These are phyloP conservation scores for Chunga burmeisteri DNA, from an alignment of 2,113 vertebrate species.

Conservation along the genomic window DNA sequence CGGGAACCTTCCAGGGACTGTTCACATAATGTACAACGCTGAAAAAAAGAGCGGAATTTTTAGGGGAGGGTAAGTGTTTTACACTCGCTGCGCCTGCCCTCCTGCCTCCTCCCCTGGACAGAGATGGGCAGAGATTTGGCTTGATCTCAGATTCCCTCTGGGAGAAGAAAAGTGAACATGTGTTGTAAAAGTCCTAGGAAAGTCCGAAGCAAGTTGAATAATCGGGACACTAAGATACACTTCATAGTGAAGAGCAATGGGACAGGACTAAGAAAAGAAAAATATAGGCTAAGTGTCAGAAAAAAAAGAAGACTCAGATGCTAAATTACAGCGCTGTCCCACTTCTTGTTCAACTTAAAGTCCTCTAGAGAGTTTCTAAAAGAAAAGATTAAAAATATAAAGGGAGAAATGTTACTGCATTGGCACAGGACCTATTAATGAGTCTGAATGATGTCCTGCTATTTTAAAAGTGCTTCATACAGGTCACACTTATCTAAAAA, in stretches of 20 bases:
- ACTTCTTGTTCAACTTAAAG: neutral
- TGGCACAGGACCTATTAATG: neutral
- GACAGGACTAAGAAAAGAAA: neutral
- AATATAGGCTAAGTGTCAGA: neutral
- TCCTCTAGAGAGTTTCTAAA: neutral
- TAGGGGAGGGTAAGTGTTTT: neutral
- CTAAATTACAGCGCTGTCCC: constrained; percentile 4
- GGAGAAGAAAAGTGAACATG: neutral
- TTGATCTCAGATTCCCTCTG: neutral
- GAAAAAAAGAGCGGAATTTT: neutral
- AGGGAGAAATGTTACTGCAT: neutral
- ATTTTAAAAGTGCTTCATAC: neutral
- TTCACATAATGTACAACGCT: neutral
- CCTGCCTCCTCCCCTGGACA: neutral
- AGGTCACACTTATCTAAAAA: neutral
- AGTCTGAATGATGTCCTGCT: neutral
- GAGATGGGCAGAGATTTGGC: neutral
- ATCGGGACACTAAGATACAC: rapidly evolving
- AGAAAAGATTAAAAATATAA: neutral
- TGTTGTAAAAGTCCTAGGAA: neutral
- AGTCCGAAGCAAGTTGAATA: neutral
- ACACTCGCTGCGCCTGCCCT: neutral
- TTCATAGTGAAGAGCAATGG: neutral
- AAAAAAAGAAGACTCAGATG: neutral
- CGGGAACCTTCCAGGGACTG: neutral